Evolutionary conservation across 1,140 invertebrate species (phyloP).

Genomic region (Diachasma alloeum): DNA sequence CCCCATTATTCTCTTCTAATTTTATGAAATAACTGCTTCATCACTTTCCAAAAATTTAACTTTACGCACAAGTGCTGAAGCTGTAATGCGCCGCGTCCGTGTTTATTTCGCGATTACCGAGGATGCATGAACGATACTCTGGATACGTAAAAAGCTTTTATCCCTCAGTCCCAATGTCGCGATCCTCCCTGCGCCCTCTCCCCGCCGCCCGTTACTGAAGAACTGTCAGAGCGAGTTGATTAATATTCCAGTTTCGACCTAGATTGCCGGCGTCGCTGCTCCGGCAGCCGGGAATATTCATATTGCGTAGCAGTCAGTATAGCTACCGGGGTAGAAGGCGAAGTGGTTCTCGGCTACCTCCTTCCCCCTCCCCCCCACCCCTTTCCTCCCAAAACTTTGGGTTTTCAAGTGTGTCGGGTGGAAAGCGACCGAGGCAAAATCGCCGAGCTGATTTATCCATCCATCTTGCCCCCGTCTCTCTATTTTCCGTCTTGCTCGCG

Average conservation of each 20-base stretch:
- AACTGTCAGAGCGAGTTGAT: not conserved
- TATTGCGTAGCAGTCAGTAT: not conserved
- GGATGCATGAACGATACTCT: not conserved
- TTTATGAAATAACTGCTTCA: too few relatives aligned
- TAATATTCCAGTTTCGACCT: constrained; percentile 9
- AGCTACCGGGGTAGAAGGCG: not conserved
- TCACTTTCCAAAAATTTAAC: too few relatives aligned
- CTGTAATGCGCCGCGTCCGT: not conserved
- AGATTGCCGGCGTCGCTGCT: not conserved
- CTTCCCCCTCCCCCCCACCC: not conserved
- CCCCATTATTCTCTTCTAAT: too few relatives aligned
- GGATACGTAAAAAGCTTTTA: not conserved
- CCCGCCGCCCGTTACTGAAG: not conserved
- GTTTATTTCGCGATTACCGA: not conserved
- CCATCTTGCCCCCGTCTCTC: not conserved
- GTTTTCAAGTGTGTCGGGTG: not conserved
- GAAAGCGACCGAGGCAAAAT: not conserved
- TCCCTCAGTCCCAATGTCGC: not conserved
- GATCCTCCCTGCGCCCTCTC: too few relatives aligned
- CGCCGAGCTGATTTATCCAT: not conserved
- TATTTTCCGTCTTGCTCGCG: not conserved
- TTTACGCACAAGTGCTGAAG: too few relatives aligned
- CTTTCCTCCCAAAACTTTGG: not conserved
- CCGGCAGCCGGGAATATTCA: not conserved
- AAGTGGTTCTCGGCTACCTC: not conserved